Evolutionary conservation across 2,888 invertebrate genomes (phyloP).

Genomic region (Norana najaformis): DNA sequence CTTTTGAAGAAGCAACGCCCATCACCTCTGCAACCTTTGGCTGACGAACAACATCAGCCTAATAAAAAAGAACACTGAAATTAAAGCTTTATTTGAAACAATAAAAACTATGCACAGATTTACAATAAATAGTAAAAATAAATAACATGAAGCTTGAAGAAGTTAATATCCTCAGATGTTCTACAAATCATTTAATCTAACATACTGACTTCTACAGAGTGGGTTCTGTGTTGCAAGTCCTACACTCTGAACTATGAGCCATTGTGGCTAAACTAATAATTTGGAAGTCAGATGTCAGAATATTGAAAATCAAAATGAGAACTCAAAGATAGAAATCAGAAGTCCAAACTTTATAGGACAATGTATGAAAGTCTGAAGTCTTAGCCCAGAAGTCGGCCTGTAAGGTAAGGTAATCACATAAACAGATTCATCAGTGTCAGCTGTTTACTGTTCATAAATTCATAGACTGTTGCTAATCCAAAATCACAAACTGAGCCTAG

Average conservation of each 20-base stretch:
- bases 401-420: no score
- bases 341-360: no score
- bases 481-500: no score
- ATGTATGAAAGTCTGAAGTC: no score
- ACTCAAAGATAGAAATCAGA: background rate
- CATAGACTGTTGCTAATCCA: no score
- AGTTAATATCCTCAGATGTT: background rate
- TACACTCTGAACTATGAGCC: background rate
- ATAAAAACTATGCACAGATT: background rate
- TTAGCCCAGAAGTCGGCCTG: no score
- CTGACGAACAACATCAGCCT: conserved; percentile 26
- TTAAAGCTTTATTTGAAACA: background rate
- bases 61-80: background rate
- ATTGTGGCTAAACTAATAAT: background rate
- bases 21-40: conserved; percentile 22
- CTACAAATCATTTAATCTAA: background rate
- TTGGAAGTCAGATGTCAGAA: background rate
- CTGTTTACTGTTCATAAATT: no score
- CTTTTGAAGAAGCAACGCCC: conserved; percentile 20
- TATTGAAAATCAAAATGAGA: background rate
- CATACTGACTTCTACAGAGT: background rate
- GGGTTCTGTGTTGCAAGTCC: no score
- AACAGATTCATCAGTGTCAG: no score
- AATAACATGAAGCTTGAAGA: background rate
- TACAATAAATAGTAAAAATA: background rate